Percentiles rank a stretch among this genome's conserved stretches.
These are phyloP conservation scores for Tetramorium parvispinum DNA, from an alignment of 1,140 invertebrate species.

Conservation along the genomic window DNA sequence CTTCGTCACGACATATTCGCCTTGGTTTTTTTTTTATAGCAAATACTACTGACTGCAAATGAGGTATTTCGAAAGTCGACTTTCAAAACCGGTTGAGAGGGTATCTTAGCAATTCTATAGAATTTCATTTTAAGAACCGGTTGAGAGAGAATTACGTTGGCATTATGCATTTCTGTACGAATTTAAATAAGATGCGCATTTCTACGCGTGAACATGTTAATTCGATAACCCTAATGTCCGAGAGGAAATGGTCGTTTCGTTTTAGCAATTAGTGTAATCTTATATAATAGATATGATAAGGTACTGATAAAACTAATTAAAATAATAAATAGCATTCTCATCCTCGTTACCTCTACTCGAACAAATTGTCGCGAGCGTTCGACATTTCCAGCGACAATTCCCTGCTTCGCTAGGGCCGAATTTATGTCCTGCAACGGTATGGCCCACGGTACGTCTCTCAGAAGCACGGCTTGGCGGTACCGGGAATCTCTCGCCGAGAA, in stretches of 20 bases:
- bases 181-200: neutral
- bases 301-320: neutral
- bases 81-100: constrained; percentile 8
- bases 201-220: neutral
- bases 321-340: neutral
- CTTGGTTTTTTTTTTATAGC: neutral
- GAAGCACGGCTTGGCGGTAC: constrained; percentile 82
- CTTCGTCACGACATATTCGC: neutral
- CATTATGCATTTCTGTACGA: neutral
- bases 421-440: constrained; percentile 84
- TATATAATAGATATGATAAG: neutral
- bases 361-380: constrained; percentile 83
- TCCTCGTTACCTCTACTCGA: constrained; percentile 82
- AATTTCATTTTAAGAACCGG: neutral
- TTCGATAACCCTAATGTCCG: neutral
- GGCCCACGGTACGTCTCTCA: constrained; percentile 85
- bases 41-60: neutral
- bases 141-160: constrained; percentile 2
- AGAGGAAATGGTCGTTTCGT: neutral
- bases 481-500: constrained; percentile 83
- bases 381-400: constrained; percentile 79
- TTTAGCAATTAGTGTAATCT: neutral
- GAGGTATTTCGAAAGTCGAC: constrained; percentile 5
- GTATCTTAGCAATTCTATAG: neutral
- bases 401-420: constrained; percentile 83